A percentile compares a stretch with the other conserved stretches of the same genome.
Evolutionary conservation across 2,113 vertebrate species (phyloP).

Genomic region (Rhineura floridana): DNA sequence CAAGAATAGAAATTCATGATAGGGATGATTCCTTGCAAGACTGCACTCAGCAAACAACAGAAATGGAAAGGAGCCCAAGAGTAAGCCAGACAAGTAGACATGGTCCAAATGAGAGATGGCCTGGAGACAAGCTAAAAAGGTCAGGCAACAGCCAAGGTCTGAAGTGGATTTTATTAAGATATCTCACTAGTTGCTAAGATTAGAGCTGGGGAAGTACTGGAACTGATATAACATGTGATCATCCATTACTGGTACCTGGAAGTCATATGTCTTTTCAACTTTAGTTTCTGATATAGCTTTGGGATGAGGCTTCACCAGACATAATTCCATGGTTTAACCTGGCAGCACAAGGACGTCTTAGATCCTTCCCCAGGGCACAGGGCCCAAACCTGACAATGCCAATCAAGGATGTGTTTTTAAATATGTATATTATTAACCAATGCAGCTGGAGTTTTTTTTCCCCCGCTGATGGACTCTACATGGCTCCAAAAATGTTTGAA

Average conservation of each 20-base stretch:
- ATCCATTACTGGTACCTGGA: not conserved
- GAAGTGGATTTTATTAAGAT: not conserved
- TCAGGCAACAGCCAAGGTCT: not conserved
- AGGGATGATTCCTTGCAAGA: not conserved
- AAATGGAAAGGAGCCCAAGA: not conserved
- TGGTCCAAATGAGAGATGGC: not conserved
- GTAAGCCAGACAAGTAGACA: not conserved
- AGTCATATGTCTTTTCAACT: not conserved
- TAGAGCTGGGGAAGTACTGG: not conserved
- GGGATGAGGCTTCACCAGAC: not conserved
- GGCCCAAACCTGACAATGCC: not conserved
- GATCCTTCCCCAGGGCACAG: not conserved
- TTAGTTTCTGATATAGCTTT: not conserved
- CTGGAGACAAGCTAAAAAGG: not conserved
- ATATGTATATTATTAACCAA: not conserved
- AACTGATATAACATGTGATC: not conserved
- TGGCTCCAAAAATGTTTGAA: not conserved
- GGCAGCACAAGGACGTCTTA: not conserved
- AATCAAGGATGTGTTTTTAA: too few relatives aligned
- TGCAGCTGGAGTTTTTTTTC: too few relatives aligned
- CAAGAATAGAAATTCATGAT: not conserved
- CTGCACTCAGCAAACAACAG: not conserved
- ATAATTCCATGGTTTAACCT: not conserved
- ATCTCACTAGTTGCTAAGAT: not conserved
- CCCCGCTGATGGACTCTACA: not conserved